Evolutionary conservation across 2,113 vertebrate genomes (phyloP), one percentile per base, ranked within the genome.

Genomic region (Heterotis niloticus): DNA sequence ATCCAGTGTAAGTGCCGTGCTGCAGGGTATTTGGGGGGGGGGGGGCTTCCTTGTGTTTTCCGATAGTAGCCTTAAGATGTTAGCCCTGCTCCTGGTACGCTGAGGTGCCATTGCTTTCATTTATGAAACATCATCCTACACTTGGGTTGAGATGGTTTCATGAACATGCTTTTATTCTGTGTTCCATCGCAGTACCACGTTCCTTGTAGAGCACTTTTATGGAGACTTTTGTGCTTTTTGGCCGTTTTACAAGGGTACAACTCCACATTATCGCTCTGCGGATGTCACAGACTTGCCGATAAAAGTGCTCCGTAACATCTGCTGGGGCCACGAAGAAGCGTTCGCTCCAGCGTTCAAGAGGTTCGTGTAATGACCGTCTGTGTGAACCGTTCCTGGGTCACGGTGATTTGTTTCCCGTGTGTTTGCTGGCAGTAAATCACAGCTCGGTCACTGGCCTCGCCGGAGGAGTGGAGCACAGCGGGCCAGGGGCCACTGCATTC

Each of bases 361-460:
- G 85, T 86, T 87, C 83, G 83, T 83, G 86, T 88, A 79, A 84
- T 75, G 81, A 76, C 83, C 82, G 78, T 86, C 82, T 77, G 78
- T 86, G 86, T 85, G 86, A 20, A 89, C 88, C 88, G 86, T 86
- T 89, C 88, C 77, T 60, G 82, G 84, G 82, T 84, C 81, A 60
- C 5, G 64, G 66, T 75, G 9, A 85, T 86, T 88, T 84, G 82
- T 85, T 77, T 85, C 85, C 86, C 85, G 81, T 88, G 87, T 83
- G 84, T 85, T 84, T 85, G 85, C 83, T 82, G 81, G 84, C 81
- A 80, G 85, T 23, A 64, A 65, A 52, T 18, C 10, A 13, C 5
- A 1, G n/a, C 56, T 14, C 20, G 17, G 75, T 1, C n/a, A 29
- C 59, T 24, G 20, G 20, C 10, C 34, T 26, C 1, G 18, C 7